Evolutionary conservation across 2,888 invertebrate species (phyloP).

Genomic region (Rhamnusium bicolor): DNA sequence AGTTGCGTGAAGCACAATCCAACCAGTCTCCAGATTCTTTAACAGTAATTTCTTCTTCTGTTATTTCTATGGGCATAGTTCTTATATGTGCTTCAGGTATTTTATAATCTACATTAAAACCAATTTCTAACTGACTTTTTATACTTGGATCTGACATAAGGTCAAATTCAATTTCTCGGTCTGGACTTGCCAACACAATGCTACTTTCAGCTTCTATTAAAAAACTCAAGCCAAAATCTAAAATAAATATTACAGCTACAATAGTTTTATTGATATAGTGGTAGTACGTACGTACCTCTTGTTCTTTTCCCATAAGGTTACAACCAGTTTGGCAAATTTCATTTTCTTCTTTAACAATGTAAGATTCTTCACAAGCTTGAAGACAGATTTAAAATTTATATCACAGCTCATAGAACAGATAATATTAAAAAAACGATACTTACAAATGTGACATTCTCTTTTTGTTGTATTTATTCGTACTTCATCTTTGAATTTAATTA

Average conservation of each 20-base stretch:
- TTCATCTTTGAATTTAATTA: conserved; percentile 62
- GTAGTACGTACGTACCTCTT: conserved; percentile 54
- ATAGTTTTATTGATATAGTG: background rate
- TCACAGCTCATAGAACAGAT: background rate
- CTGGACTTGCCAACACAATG: conserved; percentile 61
- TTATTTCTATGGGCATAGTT: conserved; percentile 66
- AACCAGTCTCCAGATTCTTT: conserved; percentile 63
- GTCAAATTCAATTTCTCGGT: conserved; percentile 63
- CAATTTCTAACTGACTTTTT: conserved; percentile 63
- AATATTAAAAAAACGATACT: conserved; percentile 44
- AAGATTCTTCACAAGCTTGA: conserved; percentile 63
- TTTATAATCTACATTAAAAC: conserved; percentile 65
- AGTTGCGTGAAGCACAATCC: conserved; percentile 70
- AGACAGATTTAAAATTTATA: too few species aligned
- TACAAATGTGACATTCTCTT: conserved; percentile 64
- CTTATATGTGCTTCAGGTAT: conserved; percentile 67
- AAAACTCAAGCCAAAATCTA: conserved; percentile 48
- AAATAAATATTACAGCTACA: background rate
- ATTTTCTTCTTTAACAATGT: conserved; percentile 51
- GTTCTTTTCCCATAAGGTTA: conserved; percentile 59
- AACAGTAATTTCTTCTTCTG: conserved; percentile 36
- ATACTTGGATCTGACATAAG: conserved; percentile 66
- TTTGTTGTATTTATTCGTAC: conserved; percentile 60
- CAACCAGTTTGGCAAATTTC: conserved; percentile 61
- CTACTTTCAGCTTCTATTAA: conserved; percentile 49